Conservation (phyloP, 2,888 invertebrate species). For the Norana najaformis region DNA sequence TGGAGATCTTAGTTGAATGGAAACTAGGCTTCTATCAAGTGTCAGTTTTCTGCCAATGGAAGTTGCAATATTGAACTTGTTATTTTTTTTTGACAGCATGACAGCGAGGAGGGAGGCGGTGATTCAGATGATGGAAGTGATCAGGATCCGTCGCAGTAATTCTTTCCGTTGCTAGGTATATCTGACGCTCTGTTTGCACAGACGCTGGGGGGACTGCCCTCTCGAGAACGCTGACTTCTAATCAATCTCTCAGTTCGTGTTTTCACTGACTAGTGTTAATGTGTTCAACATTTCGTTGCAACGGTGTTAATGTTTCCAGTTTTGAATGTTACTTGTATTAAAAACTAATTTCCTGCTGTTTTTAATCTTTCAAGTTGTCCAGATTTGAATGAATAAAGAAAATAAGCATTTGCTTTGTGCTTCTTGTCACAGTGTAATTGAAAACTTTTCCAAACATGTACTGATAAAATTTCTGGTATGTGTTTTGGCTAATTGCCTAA, state of each 20-base stretch:
- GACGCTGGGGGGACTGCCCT: not conserved
- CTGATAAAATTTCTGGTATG: no score
- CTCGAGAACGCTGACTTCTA: not conserved
- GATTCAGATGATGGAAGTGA: not conserved
- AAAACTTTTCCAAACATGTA: no score
- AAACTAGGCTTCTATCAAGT: not conserved
- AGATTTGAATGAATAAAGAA: not conserved
- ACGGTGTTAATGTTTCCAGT: conserved; percentile 13
- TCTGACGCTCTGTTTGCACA: conserved; percentile 3
- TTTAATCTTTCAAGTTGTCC: no score
- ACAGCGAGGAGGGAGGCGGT: not conserved
- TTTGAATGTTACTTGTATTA: not conserved
- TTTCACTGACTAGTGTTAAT: not conserved
- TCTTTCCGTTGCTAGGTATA: not conserved
- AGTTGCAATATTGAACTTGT: not conserved
- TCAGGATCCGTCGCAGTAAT: not conserved
- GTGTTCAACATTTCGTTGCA: not conserved
- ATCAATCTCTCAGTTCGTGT: not conserved
- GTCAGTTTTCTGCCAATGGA: not conserved
- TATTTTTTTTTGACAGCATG: not conserved
- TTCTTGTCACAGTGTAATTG: not conserved
- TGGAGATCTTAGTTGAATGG: not conserved
- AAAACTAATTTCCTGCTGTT: not conserved
- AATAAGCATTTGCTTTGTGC: not conserved
- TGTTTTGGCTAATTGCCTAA: no score